phyloP scores from a whole-genome alignment of 1,140 invertebrate species.

The Globodera rostochiensis region DNA sequence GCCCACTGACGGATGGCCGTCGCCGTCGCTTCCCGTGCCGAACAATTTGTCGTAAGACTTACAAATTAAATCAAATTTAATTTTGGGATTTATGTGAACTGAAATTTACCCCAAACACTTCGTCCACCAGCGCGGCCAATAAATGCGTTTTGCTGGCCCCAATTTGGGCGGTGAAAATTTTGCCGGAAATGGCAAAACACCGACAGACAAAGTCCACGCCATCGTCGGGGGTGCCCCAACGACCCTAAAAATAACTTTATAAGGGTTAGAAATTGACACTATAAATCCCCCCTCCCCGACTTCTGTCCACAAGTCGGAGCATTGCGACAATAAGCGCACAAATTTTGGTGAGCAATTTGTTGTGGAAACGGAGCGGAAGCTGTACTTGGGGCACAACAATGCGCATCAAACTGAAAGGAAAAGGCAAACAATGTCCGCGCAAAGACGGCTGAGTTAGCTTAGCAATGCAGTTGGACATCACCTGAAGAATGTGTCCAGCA shows the following conservation, averaged over 20 bases:
- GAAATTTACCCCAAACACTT: conserved; percentile 34
- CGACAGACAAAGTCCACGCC: conserved; percentile 38
- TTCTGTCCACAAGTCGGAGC: conserved; percentile 36
- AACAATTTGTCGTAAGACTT: conserved; percentile 30
- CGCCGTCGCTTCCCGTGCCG: conserved; percentile 16
- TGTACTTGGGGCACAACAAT: conserved; percentile 30
- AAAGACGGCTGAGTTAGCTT: no score
- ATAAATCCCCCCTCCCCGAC: not conserved
- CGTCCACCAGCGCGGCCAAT: conserved; percentile 29
- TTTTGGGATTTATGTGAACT: not conserved
- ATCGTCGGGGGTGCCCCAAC: conserved; percentile 30
- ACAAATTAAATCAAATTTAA: not conserved
- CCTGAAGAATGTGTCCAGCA: conserved; percentile 23
- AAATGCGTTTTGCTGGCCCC: conserved; percentile 31
- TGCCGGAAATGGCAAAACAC: conserved; percentile 30
- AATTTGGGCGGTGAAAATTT: conserved; percentile 33
- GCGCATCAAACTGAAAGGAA: conserved; percentile 23
- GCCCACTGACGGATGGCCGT: conserved; percentile 4
- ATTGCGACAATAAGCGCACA: conserved; percentile 35
- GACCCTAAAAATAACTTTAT: conserved; percentile 21
- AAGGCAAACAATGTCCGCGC: no score
- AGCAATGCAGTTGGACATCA: not conserved
- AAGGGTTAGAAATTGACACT: not conserved
- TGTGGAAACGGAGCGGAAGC: conserved; percentile 29
- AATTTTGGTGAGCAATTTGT: conserved; percentile 33